Evolutionary conservation across 1,140 invertebrate genomes (phyloP).

Genomic region (Caenorhabditis elegans): WBcel235 BX284605.5:10440001-10440500

Average conservation of each 20-base stretch:
- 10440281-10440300: background rate
- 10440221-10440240: no score
- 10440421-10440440: background rate
- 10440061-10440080: background rate
- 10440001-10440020: background rate
- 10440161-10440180: background rate
- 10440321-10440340: constrained; percentile 24
- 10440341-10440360: constrained; percentile 15
- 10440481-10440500: background rate
- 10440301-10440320: constrained; percentile 5
- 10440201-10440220: no score
- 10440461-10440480: background rate
- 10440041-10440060: background rate
- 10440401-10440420: constrained; percentile 10
- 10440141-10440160: background rate
- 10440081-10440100: background rate
- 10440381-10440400: background rate
- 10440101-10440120: background rate
- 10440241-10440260: constrained; percentile 16
- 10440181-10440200: background rate
- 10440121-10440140: background rate
- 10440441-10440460: background rate
- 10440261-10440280: constrained; percentile 1
- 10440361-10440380: background rate
- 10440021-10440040: background rate